Conservation (phyloP, 1,140 invertebrate genomes). For the Anastrepha ludens region DNA sequence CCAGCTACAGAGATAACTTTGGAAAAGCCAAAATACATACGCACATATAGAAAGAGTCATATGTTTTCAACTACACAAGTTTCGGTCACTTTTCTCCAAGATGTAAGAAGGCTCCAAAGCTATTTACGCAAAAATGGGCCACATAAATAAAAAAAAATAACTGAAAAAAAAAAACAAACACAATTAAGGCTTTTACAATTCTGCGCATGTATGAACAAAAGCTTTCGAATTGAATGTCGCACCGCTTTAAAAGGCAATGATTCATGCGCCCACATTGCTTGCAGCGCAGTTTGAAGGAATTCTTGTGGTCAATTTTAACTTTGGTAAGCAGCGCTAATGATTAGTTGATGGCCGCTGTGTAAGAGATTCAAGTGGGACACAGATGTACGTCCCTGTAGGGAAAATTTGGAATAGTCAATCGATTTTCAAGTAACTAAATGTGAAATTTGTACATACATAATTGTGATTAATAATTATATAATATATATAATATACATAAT, state of each 20-base stretch:
- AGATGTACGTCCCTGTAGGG: too few species aligned
- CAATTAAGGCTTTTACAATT: not conserved
- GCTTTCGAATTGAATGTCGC: not conserved
- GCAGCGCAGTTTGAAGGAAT: not conserved
- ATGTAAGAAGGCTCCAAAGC: too few species aligned
- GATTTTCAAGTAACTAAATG: too few species aligned
- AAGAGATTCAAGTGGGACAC: not conserved
- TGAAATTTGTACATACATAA: too few species aligned
- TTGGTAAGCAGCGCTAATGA: not conserved
- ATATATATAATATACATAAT: too few species aligned
- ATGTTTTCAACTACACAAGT: too few species aligned
- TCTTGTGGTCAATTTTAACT: conserved; percentile 5
- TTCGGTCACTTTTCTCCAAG: too few species aligned
- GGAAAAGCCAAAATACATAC: too few species aligned
- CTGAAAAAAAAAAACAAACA: not conserved
- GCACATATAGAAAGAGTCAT: too few species aligned
- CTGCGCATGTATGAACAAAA: not conserved
- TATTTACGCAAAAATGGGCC: not conserved
- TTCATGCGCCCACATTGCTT: not conserved
- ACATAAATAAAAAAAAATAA: not conserved
- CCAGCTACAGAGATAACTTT: too few species aligned
- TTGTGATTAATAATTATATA: too few species aligned
- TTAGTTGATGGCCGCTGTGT: not conserved
- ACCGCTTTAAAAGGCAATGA: not conserved
- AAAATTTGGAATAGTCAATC: too few species aligned